Conservation (phyloP, 2,797 vertebrate species). For the Echeneis naucrates region DNA sequence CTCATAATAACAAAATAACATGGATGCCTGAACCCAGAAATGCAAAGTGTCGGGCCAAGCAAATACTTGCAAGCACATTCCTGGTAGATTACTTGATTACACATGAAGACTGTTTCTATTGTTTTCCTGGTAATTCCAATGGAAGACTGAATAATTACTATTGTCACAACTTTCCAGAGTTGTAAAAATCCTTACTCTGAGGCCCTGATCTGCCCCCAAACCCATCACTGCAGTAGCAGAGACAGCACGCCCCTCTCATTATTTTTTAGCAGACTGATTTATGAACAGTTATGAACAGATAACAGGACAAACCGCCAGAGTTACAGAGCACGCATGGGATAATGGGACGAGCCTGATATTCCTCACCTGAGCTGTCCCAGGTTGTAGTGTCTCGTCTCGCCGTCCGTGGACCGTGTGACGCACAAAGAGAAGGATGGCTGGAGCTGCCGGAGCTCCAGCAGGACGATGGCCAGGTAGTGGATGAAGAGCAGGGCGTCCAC, state of each 20-base stretch:
- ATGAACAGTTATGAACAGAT: too few relatives aligned
- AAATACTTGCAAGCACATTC: not conserved
- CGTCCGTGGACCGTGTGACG: constrained; percentile 92
- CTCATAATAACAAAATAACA: not conserved
- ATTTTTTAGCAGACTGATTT: too few relatives aligned
- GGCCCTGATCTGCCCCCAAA: not conserved
- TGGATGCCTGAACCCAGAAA: not conserved
- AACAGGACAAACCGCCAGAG: too few relatives aligned
- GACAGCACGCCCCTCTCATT: not conserved
- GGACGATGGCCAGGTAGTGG: constrained; percentile 95
- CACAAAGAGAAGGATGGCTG: constrained; percentile 90
- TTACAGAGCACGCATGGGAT: too few relatives aligned
- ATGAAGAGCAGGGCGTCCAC: constrained; percentile 97
- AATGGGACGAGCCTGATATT: not conserved
- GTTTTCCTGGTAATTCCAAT: not conserved
- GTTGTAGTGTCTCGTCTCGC: constrained; percentile 93
- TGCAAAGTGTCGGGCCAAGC: not conserved
- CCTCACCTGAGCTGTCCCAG: constrained; percentile 92
- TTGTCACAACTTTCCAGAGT: not conserved
- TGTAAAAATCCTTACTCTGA: not conserved
- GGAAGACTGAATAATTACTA: not conserved
- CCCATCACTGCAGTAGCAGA: not conserved
- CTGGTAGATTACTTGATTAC: not conserved
- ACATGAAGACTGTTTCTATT: not conserved
- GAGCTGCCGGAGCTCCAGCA: constrained; percentile 95